A percentile compares a stretch with the other conserved stretches of the same genome.
These are phyloP conservation scores for Heliocidaris erythrogramma DNA, from an alignment of 35 echinoderm and acorn worm genomes.

Conservation along the genomic window DNA sequence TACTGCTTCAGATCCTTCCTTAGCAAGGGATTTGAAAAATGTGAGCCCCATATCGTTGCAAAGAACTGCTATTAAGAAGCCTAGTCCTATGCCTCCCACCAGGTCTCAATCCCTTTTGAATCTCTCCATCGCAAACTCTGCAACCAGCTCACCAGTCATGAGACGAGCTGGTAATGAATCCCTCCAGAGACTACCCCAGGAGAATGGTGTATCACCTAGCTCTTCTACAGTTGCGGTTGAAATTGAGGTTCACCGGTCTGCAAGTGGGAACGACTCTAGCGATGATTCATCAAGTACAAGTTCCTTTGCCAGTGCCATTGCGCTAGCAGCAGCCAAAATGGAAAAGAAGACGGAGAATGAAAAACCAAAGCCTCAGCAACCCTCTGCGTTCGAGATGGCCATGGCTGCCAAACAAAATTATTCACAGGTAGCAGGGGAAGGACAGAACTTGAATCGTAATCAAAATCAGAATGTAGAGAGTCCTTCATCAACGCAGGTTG, in stretches of 20 bases:
- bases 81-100: constrained; percentile 39
- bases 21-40: constrained; percentile 28
- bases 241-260: background rate
- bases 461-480: constrained; percentile 80
- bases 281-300: constrained; percentile 31
- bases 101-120: constrained; percentile 35
- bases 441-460: constrained; percentile 64
- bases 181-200: background rate
- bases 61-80: constrained; percentile 22
- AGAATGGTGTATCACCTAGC: background rate
- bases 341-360: background rate
- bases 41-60: constrained; percentile 2
- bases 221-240: constrained; percentile 37
- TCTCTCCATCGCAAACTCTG: constrained; percentile 3
- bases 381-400: constrained; percentile 73
- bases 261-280: background rate
- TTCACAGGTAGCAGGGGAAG: constrained; percentile 29
- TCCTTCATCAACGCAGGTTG: constrained; percentile 58
- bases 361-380: background rate
- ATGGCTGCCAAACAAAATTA: constrained; percentile 65
- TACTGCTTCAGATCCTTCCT: constrained; percentile 46
- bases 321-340: constrained; percentile 67
- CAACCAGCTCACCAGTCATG: background rate
- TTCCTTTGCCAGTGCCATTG: constrained; percentile 67
- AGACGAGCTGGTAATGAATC: background rate